Conservation (phyloP, 2,888 invertebrate genomes). For the Platycnemis pennipes region DNA sequence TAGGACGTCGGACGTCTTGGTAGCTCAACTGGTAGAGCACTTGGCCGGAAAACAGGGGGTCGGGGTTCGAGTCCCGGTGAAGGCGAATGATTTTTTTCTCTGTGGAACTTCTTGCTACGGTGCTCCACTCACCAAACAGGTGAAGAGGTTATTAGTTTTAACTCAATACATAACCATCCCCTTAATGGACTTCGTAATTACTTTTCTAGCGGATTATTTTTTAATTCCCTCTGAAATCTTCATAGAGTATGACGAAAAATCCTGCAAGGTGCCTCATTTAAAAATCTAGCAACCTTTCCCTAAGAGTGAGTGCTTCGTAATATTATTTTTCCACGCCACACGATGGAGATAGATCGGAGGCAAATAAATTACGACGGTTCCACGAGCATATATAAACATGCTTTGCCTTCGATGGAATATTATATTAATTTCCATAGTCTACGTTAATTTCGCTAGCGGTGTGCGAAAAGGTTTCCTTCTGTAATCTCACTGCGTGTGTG, state of each 20-base stretch:
- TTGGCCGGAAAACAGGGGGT: too few relatives aligned
- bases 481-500: conserved; percentile 2
- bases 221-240: neutral
- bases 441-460: conserved; percentile 22
- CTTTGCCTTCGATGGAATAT: neutral
- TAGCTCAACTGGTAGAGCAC: too few relatives aligned
- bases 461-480: conserved; percentile 39
- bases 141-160: too few relatives aligned
- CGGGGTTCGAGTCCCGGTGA: too few relatives aligned
- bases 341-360: too few relatives aligned
- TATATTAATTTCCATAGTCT: conserved; percentile 25
- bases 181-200: too few relatives aligned
- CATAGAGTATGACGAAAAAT: neutral
- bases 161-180: too few relatives aligned
- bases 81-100: too few relatives aligned
- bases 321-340: neutral
- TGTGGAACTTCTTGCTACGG: too few relatives aligned
- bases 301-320: neutral
- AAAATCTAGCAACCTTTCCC: neutral
- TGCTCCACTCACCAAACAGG: too few relatives aligned
- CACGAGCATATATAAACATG: neutral
- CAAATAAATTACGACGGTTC: neutral
- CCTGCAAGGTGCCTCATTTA: neutral
- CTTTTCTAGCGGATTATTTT: neutral
- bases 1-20: too few relatives aligned